Evolutionary conservation across 2,888 invertebrate species (phyloP).

Genomic region (Adelphocoris suturalis): DNA sequence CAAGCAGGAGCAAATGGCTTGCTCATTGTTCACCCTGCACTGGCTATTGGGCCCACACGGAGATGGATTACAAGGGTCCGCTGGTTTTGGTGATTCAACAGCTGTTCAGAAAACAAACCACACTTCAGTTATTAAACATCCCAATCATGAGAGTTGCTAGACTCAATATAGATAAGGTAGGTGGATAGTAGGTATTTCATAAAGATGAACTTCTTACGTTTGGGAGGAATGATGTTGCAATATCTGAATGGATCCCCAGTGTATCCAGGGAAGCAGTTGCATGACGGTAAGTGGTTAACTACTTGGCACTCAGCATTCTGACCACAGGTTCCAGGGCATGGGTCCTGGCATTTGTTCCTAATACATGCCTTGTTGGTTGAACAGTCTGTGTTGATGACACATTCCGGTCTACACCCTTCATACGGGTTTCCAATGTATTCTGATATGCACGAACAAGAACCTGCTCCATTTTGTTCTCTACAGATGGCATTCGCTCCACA

Average conservation of each 20-base stretch:
- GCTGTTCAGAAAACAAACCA: constrained; percentile 71
- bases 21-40: constrained; percentile 80
- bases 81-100: constrained; percentile 71
- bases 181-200: not conserved
- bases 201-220: constrained; percentile 59
- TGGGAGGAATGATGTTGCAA: constrained; percentile 61
- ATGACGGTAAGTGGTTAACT: constrained; percentile 89
- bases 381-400: constrained; percentile 87
- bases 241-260: constrained; percentile 85
- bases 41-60: constrained; percentile 87
- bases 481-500: constrained; percentile 90
- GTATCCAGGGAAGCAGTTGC: constrained; percentile 86
- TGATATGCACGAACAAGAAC: constrained; percentile 87
- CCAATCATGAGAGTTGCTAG: too few relatives aligned
- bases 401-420: constrained; percentile 88
- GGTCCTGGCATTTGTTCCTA: constrained; percentile 85
- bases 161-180: not conserved
- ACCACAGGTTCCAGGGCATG: constrained; percentile 89
- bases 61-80: constrained; percentile 80
- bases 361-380: constrained; percentile 84
- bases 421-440: constrained; percentile 89
- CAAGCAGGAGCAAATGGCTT: constrained; percentile 86
- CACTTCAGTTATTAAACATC: not conserved
- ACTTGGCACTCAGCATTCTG: constrained; percentile 90
- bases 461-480: constrained; percentile 86